phyloP scores from a whole-genome alignment of 2,888 invertebrate genomes.

The Agrotis puta region DNA sequence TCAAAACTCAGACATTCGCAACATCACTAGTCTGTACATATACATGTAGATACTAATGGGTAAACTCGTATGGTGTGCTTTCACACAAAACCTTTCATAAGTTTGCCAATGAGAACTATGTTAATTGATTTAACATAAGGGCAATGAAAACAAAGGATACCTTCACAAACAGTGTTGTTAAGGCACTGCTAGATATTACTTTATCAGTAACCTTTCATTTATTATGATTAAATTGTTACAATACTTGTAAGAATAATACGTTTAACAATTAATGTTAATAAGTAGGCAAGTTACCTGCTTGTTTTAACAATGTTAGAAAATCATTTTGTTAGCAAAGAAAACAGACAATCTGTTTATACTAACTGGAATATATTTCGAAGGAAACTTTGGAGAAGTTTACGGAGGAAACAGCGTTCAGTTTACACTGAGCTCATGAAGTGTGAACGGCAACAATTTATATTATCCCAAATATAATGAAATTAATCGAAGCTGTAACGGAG shows the following conservation, averaged over 20 bases:
- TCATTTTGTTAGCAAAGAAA: slow-evolving; percentile 48
- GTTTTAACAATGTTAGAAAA: slow-evolving; percentile 47
- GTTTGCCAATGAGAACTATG: slow-evolving; percentile 20
- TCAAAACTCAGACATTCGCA: too few relatives aligned
- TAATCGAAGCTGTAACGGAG: not conserved
- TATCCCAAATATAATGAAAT: slow-evolving; percentile 14
- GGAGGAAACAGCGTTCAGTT: slow-evolving; percentile 56
- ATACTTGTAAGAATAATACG: slow-evolving; percentile 27
- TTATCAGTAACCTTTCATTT: slow-evolving; percentile 39
- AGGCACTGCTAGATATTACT: slow-evolving; percentile 24
- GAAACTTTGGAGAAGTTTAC: slow-evolving; percentile 57
- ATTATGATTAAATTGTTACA: slow-evolving; percentile 38
- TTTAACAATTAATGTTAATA: slow-evolving; percentile 35
- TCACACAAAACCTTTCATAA: slow-evolving; percentile 39
- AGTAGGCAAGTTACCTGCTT: slow-evolving; percentile 33
- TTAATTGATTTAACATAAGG: slow-evolving; percentile 45
- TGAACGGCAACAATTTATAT: slow-evolving; percentile 23
- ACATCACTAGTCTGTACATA: too few relatives aligned
- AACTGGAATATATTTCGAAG: slow-evolving; percentile 54
- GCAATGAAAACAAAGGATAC: slow-evolving; percentile 44
- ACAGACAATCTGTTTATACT: slow-evolving; percentile 60
- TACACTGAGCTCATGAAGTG: slow-evolving; percentile 33
- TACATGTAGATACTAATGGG: not conserved
- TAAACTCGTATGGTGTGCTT: not conserved
- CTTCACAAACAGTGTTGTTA: slow-evolving; percentile 24